Conservation (phyloP, 2,797 vertebrate genomes). For the Falco concolor region DNA sequence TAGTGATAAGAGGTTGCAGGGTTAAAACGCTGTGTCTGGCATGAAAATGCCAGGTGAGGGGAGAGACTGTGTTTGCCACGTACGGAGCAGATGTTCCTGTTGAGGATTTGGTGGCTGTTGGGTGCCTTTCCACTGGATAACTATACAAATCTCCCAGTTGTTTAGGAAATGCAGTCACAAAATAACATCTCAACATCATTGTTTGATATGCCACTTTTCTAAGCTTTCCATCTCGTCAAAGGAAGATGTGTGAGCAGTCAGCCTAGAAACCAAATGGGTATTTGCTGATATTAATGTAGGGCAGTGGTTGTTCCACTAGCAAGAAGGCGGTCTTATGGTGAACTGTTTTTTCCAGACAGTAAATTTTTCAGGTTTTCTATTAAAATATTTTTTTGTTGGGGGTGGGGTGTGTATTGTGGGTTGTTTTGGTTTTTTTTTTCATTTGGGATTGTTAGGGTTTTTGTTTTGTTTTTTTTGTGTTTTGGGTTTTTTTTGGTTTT, state of each 20-base stretch:
- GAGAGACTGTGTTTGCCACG: neutral
- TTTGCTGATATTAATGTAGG: neutral
- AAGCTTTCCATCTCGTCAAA: neutral
- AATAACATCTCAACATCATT: neutral
- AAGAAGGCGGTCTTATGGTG: neutral
- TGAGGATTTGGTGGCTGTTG: neutral
- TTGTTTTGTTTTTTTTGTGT: accelerated
- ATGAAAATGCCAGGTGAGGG: neutral
- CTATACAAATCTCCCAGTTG: neutral
- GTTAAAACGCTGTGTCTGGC: neutral
- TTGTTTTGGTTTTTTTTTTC: neutral
- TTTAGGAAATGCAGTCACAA: neutral
- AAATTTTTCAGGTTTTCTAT: neutral
- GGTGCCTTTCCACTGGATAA: neutral
- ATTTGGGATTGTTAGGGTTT: too few species aligned
- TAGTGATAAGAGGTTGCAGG: neutral
- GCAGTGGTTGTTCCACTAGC: neutral
- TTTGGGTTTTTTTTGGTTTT: accelerated
- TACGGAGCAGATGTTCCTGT: neutral
- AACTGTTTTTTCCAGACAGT: neutral
- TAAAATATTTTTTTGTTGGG: neutral
- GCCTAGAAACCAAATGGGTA: neutral
- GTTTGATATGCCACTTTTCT: neutral
- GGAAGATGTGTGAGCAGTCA: neutral
- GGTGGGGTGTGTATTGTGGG: too few species aligned